A percentile compares a stretch with the other conserved stretches of the same genome.
Conservation (phyloP, 1,140 invertebrate genomes). For the Ditylenchus dipsaci region DNA sequence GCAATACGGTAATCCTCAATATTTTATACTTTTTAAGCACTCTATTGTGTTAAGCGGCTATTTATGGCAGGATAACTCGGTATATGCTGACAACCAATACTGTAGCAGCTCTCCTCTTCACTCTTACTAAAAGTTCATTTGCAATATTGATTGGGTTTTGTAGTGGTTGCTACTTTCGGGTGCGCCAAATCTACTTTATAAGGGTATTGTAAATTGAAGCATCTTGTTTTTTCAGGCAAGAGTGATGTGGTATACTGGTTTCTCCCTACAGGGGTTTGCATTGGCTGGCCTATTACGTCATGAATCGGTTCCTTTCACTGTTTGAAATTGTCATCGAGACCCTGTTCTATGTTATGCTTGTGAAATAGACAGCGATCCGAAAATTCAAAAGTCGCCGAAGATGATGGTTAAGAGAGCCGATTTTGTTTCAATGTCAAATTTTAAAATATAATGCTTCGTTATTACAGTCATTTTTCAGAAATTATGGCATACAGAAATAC, state of each 20-base stretch:
- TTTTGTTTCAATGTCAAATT: slow-evolving; percentile 5
- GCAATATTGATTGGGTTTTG: background rate
- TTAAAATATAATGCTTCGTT: background rate
- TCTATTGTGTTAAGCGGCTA: slow-evolving; percentile 5
- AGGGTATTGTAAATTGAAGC: too few relatives aligned
- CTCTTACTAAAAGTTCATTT: slow-evolving; percentile 58
- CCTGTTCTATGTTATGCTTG: slow-evolving; percentile 2
- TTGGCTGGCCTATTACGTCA: slow-evolving; percentile 1
- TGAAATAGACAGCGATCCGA: slow-evolving; percentile 1
- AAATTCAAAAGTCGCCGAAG: background rate
- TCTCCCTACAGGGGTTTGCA: background rate
- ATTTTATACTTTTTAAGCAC: background rate
- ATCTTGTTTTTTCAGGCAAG: background rate
- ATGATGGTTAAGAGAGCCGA: slow-evolving; percentile 1
- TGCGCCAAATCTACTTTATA: background rate
- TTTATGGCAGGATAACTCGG: slow-evolving; percentile 11
- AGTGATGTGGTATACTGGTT: slow-evolving; percentile 2
- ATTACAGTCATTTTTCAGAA: background rate
- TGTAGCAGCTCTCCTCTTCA: slow-evolving; percentile 24
- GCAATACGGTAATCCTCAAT: slow-evolving; percentile 13
- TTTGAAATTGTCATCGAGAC: slow-evolving; percentile 2
- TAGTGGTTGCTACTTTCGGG: slow-evolving; percentile 4
- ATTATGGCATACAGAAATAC: background rate
- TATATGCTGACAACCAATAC: slow-evolving; percentile 22
- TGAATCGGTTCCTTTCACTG: slow-evolving; percentile 9